Evolutionary conservation across 2,888 invertebrate genomes (phyloP).

Genomic region (Heteromyza rotundicornis): DNA sequence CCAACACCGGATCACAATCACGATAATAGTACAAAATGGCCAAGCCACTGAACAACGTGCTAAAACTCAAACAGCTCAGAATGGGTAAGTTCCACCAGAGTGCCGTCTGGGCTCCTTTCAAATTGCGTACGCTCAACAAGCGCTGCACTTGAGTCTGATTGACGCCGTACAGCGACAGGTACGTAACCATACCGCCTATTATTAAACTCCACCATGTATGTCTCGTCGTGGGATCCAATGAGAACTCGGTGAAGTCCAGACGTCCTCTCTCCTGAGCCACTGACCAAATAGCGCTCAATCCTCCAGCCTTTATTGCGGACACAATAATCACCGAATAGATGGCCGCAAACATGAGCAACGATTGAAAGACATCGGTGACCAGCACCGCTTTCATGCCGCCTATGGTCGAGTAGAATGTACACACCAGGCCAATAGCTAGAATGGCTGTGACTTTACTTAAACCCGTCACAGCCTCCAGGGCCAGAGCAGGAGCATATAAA

Average conservation of each 20-base stretch:
- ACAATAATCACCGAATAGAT: conserved; percentile 79
- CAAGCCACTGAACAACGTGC: conserved; percentile 79
- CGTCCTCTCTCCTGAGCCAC: conserved; percentile 75
- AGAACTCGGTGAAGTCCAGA: conserved; percentile 72
- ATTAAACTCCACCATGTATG: conserved; percentile 84
- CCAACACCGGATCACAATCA: conserved; percentile 78
- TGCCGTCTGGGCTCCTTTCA: conserved; percentile 75
- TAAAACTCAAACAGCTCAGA: conserved; percentile 73
- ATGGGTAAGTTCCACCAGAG: conserved; percentile 85
- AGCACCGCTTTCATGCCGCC: conserved; percentile 92
- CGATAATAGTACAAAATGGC: conserved; percentile 84
- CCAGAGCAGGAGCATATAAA: conserved; percentile 92
- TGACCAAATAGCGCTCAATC: conserved; percentile 74
- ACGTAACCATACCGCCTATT: conserved; percentile 82
- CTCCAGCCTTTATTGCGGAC: conserved; percentile 73
- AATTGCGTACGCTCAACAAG: conserved; percentile 73
- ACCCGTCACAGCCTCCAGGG: conserved; percentile 84
- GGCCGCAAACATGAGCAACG: conserved; percentile 83
- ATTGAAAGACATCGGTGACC: conserved; percentile 86
- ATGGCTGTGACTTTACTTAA: conserved; percentile 75
- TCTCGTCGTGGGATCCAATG: conserved; percentile 78
- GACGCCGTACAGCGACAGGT: conserved; percentile 82
- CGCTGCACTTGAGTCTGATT: conserved; percentile 86
- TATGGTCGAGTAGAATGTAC: conserved; percentile 85
- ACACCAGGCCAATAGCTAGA: conserved; percentile 72